phyloP scores from a whole-genome alignment of 2,888 invertebrate species.

The Campoletis raptor region DNA sequence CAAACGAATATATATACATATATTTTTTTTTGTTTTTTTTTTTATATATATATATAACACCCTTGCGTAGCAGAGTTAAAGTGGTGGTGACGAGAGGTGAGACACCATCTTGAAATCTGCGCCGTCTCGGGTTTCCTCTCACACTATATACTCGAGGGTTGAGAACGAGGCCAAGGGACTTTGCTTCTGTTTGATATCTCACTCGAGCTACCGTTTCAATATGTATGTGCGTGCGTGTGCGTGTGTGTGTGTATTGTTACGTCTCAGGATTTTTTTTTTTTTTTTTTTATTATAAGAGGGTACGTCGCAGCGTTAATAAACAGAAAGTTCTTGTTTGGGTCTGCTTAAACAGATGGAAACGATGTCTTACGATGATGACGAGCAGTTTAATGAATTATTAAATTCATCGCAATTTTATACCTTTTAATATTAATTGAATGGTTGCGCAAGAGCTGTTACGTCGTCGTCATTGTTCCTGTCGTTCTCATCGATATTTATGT shows the following conservation, averaged over 20 bases:
- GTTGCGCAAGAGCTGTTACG: neutral
- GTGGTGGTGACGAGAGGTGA: constrained; percentile 57
- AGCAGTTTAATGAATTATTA: neutral
- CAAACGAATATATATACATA: neutral
- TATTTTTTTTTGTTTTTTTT: neutral
- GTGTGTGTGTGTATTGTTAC: neutral
- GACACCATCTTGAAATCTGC: constrained; percentile 68
- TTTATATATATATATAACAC: neutral
- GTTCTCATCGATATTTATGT: neutral
- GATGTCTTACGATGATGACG: neutral
- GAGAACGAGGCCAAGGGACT: constrained; percentile 49
- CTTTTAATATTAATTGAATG: neutral
- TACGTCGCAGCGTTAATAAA: neutral
- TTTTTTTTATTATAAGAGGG: neutral
- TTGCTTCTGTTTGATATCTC: constrained; percentile 44
- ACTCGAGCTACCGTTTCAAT: constrained; percentile 8
- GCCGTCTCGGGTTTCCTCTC: constrained; percentile 59
- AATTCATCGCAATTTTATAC: neutral
- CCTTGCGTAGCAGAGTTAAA: constrained; percentile 45
- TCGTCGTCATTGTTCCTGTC: neutral
- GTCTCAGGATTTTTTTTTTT: neutral
- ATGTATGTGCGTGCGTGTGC: neutral
- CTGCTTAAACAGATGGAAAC: neutral
- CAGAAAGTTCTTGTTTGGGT: neutral
- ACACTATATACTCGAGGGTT: constrained; percentile 27